Percentiles rank a stretch among this genome's conserved stretches.
phyloP scores from a whole-genome alignment of 2,797 vertebrate genomes.

The Moxostoma hubbsi region DNA sequence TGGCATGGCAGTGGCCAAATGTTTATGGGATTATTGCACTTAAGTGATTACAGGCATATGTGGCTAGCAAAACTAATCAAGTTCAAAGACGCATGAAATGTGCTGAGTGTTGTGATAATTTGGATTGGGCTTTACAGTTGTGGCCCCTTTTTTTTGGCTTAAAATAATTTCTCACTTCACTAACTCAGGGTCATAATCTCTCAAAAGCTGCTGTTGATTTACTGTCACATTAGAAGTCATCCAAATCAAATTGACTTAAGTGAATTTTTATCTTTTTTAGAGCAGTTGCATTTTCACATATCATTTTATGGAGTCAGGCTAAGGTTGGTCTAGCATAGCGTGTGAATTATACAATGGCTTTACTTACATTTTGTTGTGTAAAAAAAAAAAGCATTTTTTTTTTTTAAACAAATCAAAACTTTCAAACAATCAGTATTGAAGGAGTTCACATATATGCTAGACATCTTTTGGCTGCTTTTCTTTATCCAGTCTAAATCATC shows the following conservation, averaged over 20 bases:
- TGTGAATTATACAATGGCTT: no score
- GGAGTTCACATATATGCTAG: no score
- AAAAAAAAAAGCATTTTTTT: no score
- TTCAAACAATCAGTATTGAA: no score
- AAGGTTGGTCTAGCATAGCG: no score
- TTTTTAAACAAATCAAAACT: no score
- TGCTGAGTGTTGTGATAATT: slow-evolving; percentile 4
- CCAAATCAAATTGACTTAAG: slow-evolving; percentile 28
- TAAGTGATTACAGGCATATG: background rate
- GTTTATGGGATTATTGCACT: slow-evolving; percentile 8
- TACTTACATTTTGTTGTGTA: background rate
- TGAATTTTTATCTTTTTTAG: slow-evolving; percentile 8
- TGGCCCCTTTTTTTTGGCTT: background rate
- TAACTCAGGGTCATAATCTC: slow-evolving; percentile 7
- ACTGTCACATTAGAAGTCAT: slow-evolving; percentile 16
- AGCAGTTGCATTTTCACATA: background rate
- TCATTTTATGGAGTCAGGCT: background rate
- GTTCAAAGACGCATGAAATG: slow-evolving; percentile 25
- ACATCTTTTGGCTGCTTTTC: no score
- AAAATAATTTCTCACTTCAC: slow-evolving; percentile 23
- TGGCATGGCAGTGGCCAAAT: background rate
- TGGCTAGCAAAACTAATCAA: slow-evolving; percentile 9
- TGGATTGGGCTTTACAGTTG: background rate
- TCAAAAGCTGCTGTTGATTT: slow-evolving; percentile 8
- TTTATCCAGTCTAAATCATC: no score